These are phyloP conservation scores for Torymus tubicola DNA, from an alignment of 2,888 invertebrate species.

Conservation along the genomic window DNA sequence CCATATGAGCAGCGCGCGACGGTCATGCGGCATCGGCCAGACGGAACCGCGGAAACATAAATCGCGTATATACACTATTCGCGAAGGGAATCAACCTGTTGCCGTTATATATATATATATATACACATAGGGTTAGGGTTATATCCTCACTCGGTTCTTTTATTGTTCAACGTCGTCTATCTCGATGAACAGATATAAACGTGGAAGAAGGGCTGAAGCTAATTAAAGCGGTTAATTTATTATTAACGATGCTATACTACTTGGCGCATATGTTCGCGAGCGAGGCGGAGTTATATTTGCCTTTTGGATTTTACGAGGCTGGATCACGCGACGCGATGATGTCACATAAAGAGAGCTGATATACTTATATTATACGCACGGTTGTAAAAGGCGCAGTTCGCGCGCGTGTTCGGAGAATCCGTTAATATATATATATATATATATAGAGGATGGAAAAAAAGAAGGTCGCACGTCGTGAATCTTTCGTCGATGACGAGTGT, in stretches of 20 bases:
- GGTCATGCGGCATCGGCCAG: not conserved
- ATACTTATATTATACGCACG: not conserved
- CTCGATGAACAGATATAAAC: too few species aligned
- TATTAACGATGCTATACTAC: constrained; percentile 51
- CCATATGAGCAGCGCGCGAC: too few species aligned
- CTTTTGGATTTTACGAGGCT: constrained; percentile 33
- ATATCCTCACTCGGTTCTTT: too few species aligned
- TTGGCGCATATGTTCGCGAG: not conserved
- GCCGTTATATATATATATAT: constrained; percentile 3
- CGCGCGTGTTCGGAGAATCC: constrained; percentile 27
- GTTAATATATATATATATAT: constrained; percentile 4
- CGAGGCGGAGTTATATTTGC: constrained; percentile 8
- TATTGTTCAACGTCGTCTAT: too few species aligned
- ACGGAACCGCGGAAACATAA: constrained; percentile 50
- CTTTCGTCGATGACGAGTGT: constrained; percentile 26
- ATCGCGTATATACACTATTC: constrained; percentile 45
- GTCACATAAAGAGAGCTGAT: constrained; percentile 28
- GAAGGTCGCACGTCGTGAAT: constrained; percentile 46
- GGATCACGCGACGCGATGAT: constrained; percentile 50
- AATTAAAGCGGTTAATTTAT: constrained; percentile 61
- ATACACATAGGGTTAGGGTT: not conserved
- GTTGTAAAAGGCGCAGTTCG: not conserved
- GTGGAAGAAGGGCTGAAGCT: too few species aligned
- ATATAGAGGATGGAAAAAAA: constrained; percentile 29
- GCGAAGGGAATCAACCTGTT: constrained; percentile 57